Conservation (phyloP, 2,113 vertebrate species). For the Oceanites oceanicus region DNA sequence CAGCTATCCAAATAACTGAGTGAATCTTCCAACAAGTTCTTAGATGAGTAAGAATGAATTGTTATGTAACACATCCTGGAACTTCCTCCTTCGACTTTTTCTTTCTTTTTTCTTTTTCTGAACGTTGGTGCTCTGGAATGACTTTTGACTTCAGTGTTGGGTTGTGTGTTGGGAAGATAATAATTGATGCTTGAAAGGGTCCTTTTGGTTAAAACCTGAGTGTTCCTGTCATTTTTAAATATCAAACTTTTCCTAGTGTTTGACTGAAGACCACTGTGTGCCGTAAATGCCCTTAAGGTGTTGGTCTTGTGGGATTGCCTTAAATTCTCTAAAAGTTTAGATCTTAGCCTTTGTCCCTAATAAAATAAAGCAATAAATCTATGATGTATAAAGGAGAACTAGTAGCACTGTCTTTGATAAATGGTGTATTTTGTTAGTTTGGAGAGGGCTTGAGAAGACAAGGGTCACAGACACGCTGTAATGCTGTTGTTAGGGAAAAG, state of each 20-base stretch:
- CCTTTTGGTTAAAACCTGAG: background rate
- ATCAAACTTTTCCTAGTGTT: background rate
- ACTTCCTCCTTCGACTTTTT: background rate
- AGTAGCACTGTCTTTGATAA: background rate
- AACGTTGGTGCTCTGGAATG: background rate
- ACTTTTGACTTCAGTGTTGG: background rate
- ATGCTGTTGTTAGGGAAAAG: background rate
- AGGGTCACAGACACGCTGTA: background rate
- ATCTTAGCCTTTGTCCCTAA: background rate
- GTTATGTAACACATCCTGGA: background rate
- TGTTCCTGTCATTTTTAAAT: background rate
- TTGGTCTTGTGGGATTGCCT: constrained; percentile 18
- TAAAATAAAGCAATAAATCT: constrained; percentile 43
- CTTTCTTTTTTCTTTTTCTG: background rate
- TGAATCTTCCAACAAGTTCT: background rate
- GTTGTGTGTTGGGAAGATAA: background rate
- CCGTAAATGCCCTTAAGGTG: background rate
- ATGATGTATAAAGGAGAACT: background rate
- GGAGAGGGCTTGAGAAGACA: background rate
- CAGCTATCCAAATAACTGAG: background rate
- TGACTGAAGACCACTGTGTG: background rate
- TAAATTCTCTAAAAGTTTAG: background rate
- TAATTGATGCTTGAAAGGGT: background rate
- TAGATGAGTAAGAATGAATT: background rate
- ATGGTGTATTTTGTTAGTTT: background rate